These are phyloP conservation scores for Pandion haliaetus DNA, from an alignment of 2,113 vertebrate genomes.

Conservation along the genomic window DNA sequence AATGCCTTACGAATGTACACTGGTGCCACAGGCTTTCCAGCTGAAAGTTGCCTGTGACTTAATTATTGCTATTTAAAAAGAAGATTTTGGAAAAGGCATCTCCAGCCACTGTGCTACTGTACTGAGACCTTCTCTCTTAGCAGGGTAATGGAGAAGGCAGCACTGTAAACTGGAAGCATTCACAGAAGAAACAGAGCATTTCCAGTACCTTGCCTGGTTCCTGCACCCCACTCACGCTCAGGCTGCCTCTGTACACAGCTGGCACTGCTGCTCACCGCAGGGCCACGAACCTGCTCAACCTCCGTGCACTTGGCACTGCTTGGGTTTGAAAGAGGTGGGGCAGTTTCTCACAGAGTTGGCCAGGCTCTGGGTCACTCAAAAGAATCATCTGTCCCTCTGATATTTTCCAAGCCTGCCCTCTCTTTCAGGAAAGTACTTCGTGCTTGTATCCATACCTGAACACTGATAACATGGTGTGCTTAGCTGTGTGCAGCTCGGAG, in stretches of 20 bases:
- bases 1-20: rapidly evolving
- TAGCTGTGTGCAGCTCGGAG: background rate
- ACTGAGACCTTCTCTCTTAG: background rate
- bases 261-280: rapidly evolving
- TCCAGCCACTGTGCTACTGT: background rate
- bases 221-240: rapidly evolving
- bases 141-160: background rate
- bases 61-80: background rate
- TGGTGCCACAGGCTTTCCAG: background rate
- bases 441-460: background rate
- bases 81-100: background rate
- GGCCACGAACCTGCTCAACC: background rate
- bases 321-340: background rate
- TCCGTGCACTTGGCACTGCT: background rate
- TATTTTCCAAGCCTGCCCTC: background rate
- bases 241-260: background rate
- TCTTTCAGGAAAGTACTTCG: background rate
- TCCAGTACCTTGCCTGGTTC: background rate
- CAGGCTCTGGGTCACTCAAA: background rate
- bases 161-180: background rate
- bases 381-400: background rate
- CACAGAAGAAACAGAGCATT: background rate
- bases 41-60: background rate
- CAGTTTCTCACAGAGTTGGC: background rate
- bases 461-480: rapidly evolving